These are phyloP conservation scores for Delphinus delphis DNA, from an alignment of 2,113 vertebrate species.

Conservation along the genomic window DNA sequence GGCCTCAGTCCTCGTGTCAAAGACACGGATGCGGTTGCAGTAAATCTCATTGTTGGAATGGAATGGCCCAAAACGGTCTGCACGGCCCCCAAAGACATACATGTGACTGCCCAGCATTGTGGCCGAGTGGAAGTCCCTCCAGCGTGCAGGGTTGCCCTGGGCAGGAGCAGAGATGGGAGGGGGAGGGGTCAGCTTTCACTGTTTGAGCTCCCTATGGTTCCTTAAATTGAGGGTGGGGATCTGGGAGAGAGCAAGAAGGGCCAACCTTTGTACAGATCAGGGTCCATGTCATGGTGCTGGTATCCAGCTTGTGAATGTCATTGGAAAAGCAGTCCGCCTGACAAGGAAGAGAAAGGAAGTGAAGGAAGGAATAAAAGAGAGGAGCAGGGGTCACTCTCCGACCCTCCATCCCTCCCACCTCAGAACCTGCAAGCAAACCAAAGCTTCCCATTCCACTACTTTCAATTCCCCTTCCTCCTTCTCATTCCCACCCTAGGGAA, in stretches of 20 bases:
- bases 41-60: constrained; percentile 99
- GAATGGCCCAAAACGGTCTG: constrained; percentile 96
- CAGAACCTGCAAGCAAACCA: neutral
- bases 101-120: constrained; percentile 96
- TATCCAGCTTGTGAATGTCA: constrained; percentile 98
- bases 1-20: constrained; percentile 94
- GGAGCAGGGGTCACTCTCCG: neutral
- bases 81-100: constrained; percentile 97
- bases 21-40: constrained; percentile 97
- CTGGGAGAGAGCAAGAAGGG: constrained; percentile 54
- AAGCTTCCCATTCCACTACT: neutral
- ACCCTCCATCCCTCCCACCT: neutral
- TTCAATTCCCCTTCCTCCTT: neutral
- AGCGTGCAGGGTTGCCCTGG: constrained; percentile 94
- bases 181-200: neutral
- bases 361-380: neutral
- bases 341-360: neutral
- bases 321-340: constrained; percentile 99
- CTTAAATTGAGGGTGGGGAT: neutral
- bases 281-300: constrained; percentile 94
- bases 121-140: constrained; percentile 98
- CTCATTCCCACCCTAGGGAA: neutral
- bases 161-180: neutral
- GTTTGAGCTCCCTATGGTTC: neutral
- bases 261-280: constrained; percentile 94